These are phyloP conservation scores for Drosophila burlai DNA, from an alignment of 1,140 invertebrate species.

Conservation along the genomic window DNA sequence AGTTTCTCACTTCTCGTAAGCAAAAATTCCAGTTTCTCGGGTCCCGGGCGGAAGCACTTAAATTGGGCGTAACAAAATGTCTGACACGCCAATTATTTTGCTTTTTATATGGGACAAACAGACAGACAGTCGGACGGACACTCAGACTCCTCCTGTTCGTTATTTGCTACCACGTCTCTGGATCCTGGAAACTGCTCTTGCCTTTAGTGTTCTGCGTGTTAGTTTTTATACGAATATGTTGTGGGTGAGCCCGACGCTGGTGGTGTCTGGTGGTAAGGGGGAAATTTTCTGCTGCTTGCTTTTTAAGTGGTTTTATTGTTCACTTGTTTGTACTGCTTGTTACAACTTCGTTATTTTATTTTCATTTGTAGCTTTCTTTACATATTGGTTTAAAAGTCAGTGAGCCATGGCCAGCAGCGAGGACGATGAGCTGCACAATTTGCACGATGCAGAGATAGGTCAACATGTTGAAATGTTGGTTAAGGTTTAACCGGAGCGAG, in stretches of 20 bases:
- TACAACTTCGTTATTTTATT: constrained; percentile 42
- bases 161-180: constrained; percentile 28
- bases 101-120: constrained; percentile 68
- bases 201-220: constrained; percentile 64
- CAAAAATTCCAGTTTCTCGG: constrained; percentile 14
- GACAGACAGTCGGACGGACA: constrained; percentile 41
- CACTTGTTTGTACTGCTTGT: constrained; percentile 63
- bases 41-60: constrained; percentile 68
- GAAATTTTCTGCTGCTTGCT: constrained; percentile 53
- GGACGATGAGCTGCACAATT: constrained; percentile 45
- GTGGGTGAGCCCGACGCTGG: constrained; percentile 15
- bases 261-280: constrained; percentile 4
- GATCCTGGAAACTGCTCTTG: constrained; percentile 29
- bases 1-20: constrained; percentile 12
- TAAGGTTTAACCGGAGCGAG: constrained; percentile 2
- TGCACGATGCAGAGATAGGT: constrained; percentile 32
- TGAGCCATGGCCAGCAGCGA: constrained; percentile 38
- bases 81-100: constrained; percentile 81
- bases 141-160: constrained; percentile 33
- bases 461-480: constrained; percentile 39
- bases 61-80: constrained; percentile 82
- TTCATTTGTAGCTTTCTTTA: constrained; percentile 37
- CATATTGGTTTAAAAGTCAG: constrained; percentile 52
- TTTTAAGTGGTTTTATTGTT: constrained; percentile 77
- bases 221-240: constrained; percentile 63